Conservation (phyloP, 2,113 vertebrate genomes). For the Gopherus flavomarginatus region DNA sequence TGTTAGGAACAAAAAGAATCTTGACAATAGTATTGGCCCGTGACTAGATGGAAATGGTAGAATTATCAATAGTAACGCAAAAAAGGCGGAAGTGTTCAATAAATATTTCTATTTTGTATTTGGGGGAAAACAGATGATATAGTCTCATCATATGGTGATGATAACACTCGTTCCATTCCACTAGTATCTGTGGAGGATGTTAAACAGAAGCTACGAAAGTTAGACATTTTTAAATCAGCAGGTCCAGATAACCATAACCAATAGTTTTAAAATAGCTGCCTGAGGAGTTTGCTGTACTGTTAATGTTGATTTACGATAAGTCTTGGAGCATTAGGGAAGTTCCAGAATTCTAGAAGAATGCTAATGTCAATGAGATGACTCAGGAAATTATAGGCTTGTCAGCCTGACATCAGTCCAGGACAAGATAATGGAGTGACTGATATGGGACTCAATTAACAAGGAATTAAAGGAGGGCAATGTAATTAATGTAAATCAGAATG, state of each 20-base stretch:
- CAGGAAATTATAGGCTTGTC: background rate
- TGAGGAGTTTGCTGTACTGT: background rate
- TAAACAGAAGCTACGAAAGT: background rate
- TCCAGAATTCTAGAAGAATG: background rate
- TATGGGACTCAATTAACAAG: background rate
- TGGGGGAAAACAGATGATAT: background rate
- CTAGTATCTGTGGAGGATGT: background rate
- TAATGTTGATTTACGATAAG: background rate
- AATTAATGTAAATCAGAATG: background rate
- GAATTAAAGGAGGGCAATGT: background rate
- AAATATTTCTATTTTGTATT: background rate
- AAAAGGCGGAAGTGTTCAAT: background rate
- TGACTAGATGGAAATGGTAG: background rate
- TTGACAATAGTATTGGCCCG: background rate
- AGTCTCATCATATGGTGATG: background rate
- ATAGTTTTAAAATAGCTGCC: background rate
- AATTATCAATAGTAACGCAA: background rate
- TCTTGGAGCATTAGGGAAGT: background rate
- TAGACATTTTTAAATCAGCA: background rate
- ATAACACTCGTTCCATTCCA: background rate
- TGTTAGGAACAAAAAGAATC: background rate
- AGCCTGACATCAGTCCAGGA: background rate
- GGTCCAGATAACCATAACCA: background rate
- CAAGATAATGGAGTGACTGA: background rate
- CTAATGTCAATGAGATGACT: background rate